Evolutionary conservation across 2,888 invertebrate genomes (phyloP), one percentile per base, ranked within the genome.

Genomic region (Brachypalpus laphriformis): DNA sequence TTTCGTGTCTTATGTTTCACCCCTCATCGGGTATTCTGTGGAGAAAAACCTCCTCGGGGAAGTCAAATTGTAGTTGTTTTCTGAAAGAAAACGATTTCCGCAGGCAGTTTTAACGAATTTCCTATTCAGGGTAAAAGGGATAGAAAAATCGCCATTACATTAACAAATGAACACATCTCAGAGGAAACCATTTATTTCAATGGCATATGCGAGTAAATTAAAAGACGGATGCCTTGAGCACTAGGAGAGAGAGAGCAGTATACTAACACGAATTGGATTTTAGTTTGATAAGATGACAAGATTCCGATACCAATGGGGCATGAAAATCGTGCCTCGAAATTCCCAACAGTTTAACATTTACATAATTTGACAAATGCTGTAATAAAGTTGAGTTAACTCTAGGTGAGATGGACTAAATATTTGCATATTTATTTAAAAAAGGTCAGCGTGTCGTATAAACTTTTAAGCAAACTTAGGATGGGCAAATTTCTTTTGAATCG

Each of bases 81-180:
- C 18, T 42, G 61, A 65, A 34, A 14, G 76, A 49, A 75, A 75
- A 77, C 68, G 51, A 68, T 77, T 77, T 77, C 68, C 68, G 42
- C 54, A 51, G 59, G 61, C 76, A 59, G 51, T 61, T 65, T 54
- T 22, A 65, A 65, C 75, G 65, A 75, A 65, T 75, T 57, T 57
- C 47, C 57, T 75, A 57, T 66, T 47, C 47, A 49, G 37, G 57
- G 11, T 18, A 57, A 47, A 72, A 74, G 28, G 75, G 56, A 75
- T 65, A 63, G 47, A 34, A 31, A 51, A 54, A 42, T 57, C 65
- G 31, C 8, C 40, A 74, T 74, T 45, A 81, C 61, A 66, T 81
- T 34, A 81, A 66, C 61, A 63, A 68, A 65, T 66, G 45, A 61
- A 61, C 18, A 68, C 28, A 40, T 11, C 45, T 45, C 11, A 16